phyloP scores from a whole-genome alignment of 2,113 vertebrate genomes.

The Alethe castanea region DNA sequence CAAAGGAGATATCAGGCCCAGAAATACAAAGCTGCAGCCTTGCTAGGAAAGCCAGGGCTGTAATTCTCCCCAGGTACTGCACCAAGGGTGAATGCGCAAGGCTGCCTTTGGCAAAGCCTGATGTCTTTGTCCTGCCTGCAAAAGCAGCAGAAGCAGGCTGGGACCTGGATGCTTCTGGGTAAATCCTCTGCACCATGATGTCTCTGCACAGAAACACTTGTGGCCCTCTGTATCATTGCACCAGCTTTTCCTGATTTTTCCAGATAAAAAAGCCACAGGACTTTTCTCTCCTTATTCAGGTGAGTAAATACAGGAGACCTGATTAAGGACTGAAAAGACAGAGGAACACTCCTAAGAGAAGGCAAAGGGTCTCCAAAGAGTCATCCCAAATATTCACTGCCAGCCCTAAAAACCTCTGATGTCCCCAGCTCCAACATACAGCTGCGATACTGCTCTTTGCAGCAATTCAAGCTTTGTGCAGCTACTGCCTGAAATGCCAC shows the following conservation, averaged over 20 bases:
- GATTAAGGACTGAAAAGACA: background rate
- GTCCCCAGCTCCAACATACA: background rate
- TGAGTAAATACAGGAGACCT: background rate
- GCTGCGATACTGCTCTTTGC: background rate
- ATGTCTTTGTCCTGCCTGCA: background rate
- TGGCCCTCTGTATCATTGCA: background rate
- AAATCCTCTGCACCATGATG: background rate
- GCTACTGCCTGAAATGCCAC: background rate
- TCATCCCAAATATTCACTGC: background rate
- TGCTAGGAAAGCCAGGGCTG: background rate
- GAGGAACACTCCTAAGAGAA: background rate
- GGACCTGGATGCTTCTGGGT: background rate
- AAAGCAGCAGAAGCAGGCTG: background rate
- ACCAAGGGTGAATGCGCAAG: background rate
- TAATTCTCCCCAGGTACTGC: constrained; percentile 32
- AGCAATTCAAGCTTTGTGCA: background rate
- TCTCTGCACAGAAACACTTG: background rate
- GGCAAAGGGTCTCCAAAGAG: background rate
- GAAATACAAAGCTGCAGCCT: constrained; percentile 7
- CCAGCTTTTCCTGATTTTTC: constrained; percentile 38
- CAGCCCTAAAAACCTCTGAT: background rate
- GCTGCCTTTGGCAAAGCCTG: background rate
- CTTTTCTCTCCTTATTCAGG: background rate
- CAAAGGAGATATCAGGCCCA: constrained; percentile 10
- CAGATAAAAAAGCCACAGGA: constrained; percentile 40